Evolutionary conservation across 2,888 invertebrate species (phyloP), one percentile per base, ranked within the genome.

Genomic region (Ceriagrion tenellum): DNA sequence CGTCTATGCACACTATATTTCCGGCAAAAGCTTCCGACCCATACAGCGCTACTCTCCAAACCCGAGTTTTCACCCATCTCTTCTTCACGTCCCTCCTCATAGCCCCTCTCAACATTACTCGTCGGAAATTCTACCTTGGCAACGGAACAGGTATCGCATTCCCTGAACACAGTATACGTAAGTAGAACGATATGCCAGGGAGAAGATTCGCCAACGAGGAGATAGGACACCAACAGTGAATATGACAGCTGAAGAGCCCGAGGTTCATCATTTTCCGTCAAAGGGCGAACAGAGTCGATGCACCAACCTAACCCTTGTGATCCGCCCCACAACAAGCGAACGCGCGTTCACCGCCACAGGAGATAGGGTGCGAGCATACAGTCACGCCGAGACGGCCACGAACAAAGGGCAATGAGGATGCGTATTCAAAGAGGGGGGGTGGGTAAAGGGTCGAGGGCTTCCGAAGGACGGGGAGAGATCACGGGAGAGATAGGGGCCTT

Each of bases 371-470:
- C 30, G 69, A 47, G 93, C 63, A 40, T 91, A 55, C 69, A 69
- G 69, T 69, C 69, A 63, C 74, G 93, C 93, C 47, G 56, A n/a
- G 93, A 23, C 69, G 69, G 93, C n/a, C 74, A 74, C 23, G 47
- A n/a, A 93, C 93, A 93, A 93, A 69, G 69, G 93, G 55, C 47
- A n/a, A 55, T 18, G 89, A 55, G 47, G 63, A 13, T 81, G 81
- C 81, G 81, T 81, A 81, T 35, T 30, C 81, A 81, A 81, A 35
- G n/a, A n/a, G 81, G 81, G 81, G n/a, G n/a, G 26, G n/a, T 20
- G 69, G 69, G 69, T 20, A 10, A 23, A 12, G 69, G 26, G 81
- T 8, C 30, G 81, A 81, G 81, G 81, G 81, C 81, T 16, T 81
- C 81, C 26, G 81, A 81, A 81, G 81, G 81, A 81, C 35, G 81